phyloP scores from a whole-genome alignment of 1,140 invertebrate genomes.

The Drosophila novamexicana region DNA sequence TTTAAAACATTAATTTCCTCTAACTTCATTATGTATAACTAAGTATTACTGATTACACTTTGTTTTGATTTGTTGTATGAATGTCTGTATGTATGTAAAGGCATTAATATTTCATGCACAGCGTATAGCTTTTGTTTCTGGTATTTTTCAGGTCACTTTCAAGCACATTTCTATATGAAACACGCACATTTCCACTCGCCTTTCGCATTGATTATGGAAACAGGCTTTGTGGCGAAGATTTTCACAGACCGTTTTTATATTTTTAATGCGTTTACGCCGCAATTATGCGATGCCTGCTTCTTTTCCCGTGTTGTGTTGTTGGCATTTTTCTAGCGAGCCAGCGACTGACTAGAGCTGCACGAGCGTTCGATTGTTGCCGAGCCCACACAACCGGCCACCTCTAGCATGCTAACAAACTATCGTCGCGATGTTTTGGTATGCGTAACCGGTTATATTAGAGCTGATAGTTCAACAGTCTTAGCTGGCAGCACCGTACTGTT shows the following conservation, averaged over 20 bases:
- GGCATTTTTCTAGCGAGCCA: constrained; percentile 56
- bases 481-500: constrained; percentile 34
- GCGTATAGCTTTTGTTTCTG: constrained; percentile 29
- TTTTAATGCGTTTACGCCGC: constrained; percentile 38
- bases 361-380: constrained; percentile 34
- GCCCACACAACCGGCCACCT: constrained; percentile 26
- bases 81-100: constrained; percentile 13
- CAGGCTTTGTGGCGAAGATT: constrained; percentile 19
- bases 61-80: constrained; percentile 25
- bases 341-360: constrained; percentile 35
- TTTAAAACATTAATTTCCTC: constrained; percentile 26
- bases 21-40: constrained; percentile 15
- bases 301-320: constrained; percentile 53
- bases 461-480: constrained; percentile 24
- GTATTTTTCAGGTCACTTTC: constrained; percentile 41
- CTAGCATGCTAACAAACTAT: constrained; percentile 50
- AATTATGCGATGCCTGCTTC: constrained; percentile 42
- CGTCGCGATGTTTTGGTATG: constrained; percentile 52
- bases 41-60: constrained; percentile 27
- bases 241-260: constrained; percentile 49
- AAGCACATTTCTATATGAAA: constrained; percentile 41
- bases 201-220: constrained; percentile 31
- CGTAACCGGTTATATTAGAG: constrained; percentile 55
- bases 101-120: constrained; percentile 26
- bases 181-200: constrained; percentile 26